Evolutionary conservation across 2,797 vertebrate genomes (phyloP).

Genomic region (Phataginus tetradactyla): DNA sequence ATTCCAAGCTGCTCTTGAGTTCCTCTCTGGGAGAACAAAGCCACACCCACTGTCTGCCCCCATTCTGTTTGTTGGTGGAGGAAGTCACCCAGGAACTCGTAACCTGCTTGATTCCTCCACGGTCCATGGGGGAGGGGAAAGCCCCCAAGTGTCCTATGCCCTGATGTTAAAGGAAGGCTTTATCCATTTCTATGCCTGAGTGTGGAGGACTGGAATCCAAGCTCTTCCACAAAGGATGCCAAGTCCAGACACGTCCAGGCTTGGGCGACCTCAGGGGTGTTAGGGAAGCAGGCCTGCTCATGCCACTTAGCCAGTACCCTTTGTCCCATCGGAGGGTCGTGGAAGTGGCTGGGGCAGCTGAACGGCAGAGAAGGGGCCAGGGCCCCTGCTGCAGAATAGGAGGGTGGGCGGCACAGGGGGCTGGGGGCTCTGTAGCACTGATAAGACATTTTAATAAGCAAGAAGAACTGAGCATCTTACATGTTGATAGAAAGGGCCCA

Average conservation of each 20-base stretch:
- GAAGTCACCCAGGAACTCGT: background rate
- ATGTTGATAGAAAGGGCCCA: too few relatives aligned
- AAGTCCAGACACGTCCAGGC: background rate
- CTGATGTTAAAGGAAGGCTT: background rate
- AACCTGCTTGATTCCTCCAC: background rate
- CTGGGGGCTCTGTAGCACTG: background rate
- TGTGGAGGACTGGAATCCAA: background rate
- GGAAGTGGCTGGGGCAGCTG: background rate
- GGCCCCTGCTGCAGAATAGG: background rate
- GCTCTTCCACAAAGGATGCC: too few relatives aligned
- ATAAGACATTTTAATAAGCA: background rate
- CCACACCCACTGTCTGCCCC: too few relatives aligned
- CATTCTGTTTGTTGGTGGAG: background rate
- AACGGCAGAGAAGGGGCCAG: background rate
- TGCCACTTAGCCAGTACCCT: background rate
- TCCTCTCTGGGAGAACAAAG: background rate
- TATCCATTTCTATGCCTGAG: background rate
- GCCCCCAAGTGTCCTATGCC: background rate
- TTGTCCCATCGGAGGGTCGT: too few relatives aligned
- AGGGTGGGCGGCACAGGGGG: too few relatives aligned
- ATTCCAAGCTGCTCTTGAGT: background rate
- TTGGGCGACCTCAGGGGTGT: background rate
- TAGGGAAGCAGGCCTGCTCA: rapidly evolving
- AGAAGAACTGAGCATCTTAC: background rate
- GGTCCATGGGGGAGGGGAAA: too few relatives aligned